These are phyloP conservation scores for Cotesia vestalis DNA, from an alignment of 1,140 invertebrate genomes.

Conservation along the genomic window DNA sequence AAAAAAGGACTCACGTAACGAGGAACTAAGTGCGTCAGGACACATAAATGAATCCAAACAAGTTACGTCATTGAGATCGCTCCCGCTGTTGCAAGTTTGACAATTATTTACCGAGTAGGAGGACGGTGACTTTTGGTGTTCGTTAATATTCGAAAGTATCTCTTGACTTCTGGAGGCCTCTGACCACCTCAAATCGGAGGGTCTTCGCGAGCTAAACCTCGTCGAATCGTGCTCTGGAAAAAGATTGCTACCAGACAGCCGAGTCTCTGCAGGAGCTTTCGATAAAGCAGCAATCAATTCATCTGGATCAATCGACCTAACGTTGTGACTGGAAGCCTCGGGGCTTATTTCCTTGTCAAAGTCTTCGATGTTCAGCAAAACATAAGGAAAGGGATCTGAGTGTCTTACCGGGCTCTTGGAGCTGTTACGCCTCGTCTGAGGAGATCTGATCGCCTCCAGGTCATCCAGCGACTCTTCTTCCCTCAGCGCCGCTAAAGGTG, in stretches of 20 bases:
- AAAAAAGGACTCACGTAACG: slow-evolving; percentile 58
- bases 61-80: slow-evolving; percentile 55
- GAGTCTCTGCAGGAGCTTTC: slow-evolving; percentile 9
- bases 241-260: slow-evolving; percentile 43
- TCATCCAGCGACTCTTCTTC: slow-evolving; percentile 38
- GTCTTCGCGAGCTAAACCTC: slow-evolving; percentile 57
- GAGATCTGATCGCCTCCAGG: neutral
- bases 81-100: slow-evolving; percentile 53
- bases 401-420: slow-evolving; percentile 47
- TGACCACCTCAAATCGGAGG: slow-evolving; percentile 60
- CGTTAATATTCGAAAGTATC: slow-evolving; percentile 49
- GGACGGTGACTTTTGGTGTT: slow-evolving; percentile 49
- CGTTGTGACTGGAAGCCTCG: slow-evolving; percentile 34
- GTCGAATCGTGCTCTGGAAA: slow-evolving; percentile 58
- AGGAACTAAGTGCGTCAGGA: slow-evolving; percentile 55
- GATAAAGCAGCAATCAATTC: slow-evolving; percentile 44
- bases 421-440: slow-evolving; percentile 2
- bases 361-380: slow-evolving; percentile 56
- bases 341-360: slow-evolving; percentile 41
- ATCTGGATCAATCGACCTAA: slow-evolving; percentile 34
- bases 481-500: slow-evolving; percentile 44
- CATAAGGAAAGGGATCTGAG: slow-evolving; percentile 57
- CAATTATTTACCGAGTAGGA: slow-evolving; percentile 61
- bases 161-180: slow-evolving; percentile 62
- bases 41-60: slow-evolving; percentile 58